Percentiles rank a stretch among this genome's conserved stretches.
Conservation (phyloP, 2,888 invertebrate species). For the Amphipoea lucens region DNA sequence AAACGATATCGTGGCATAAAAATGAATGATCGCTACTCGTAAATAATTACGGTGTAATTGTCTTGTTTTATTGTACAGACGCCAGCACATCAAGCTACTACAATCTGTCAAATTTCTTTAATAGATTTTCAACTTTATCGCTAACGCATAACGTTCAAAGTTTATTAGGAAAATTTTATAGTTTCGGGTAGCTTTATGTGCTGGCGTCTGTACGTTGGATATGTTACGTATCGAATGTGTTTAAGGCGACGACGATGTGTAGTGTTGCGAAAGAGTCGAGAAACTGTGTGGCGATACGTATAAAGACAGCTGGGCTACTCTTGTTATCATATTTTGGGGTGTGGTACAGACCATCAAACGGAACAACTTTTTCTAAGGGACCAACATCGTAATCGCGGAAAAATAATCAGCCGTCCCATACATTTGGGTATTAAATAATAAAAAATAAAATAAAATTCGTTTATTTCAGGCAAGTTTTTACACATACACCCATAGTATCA, state of each 20-base stretch:
- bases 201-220: neutral
- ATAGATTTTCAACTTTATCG: too few relatives aligned
- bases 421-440: neutral
- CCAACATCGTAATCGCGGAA: neutral
- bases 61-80: constrained; percentile 47
- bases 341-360: neutral
- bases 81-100: too few relatives aligned
- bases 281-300: neutral
- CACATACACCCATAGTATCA: too few relatives aligned
- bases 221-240: constrained; percentile 33
- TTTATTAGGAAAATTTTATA: too few relatives aligned
- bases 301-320: neutral
- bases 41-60: constrained; percentile 56
- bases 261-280: neutral
- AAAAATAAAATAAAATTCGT: too few relatives aligned
- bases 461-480: too few relatives aligned
- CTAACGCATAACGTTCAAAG: too few relatives aligned
- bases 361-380: neutral
- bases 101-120: too few relatives aligned
- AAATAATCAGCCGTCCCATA: neutral
- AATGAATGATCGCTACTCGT: constrained; percentile 52
- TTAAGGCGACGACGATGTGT: constrained; percentile 26
- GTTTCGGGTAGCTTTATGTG: too few relatives aligned
- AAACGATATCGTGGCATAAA: constrained; percentile 60
- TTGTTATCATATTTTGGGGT: neutral